Evolutionary conservation across 1,140 invertebrate genomes (phyloP).

Genomic region (Halesus radiatus): DNA sequence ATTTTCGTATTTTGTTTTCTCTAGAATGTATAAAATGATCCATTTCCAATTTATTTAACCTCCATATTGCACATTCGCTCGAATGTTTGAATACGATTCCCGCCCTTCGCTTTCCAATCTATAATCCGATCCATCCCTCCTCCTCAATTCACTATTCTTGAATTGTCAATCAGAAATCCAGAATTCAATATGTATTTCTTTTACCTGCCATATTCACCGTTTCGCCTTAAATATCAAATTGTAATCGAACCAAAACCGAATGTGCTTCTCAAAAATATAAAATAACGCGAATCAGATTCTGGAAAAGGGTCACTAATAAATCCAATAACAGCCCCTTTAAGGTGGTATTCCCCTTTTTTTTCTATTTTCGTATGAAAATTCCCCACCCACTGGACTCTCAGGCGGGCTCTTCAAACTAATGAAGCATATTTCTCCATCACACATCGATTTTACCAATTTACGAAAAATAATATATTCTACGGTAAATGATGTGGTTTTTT

Average conservation of each 20-base stretch:
- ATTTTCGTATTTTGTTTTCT: too few species aligned
- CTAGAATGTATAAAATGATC: too few species aligned
- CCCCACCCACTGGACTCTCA: not conserved
- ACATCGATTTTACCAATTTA: not conserved
- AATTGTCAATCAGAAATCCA: slow-evolving; percentile 27
- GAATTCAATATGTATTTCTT: slow-evolving; percentile 1
- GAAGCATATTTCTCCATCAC: slow-evolving; percentile 13
- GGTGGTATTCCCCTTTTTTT: not conserved
- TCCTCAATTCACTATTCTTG: slow-evolving; percentile 4
- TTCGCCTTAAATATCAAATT: slow-evolving; percentile 20
- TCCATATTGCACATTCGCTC: not conserved
- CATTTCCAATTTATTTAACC: too few species aligned
- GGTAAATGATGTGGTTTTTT: not conserved
- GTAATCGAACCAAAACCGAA: slow-evolving; percentile 15
- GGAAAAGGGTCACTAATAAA: slow-evolving; percentile 32
- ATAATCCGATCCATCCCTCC: not conserved
- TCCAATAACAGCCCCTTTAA: slow-evolving; percentile 16
- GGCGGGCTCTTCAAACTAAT: not conserved
- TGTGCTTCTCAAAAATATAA: slow-evolving; percentile 3
- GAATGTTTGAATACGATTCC: not conserved
- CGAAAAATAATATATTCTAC: too few species aligned
- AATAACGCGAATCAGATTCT: slow-evolving; percentile 24
- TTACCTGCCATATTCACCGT: slow-evolving; percentile 6
- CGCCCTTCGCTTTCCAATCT: not conserved
- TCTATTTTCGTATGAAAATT: not conserved